Evolutionary conservation across 64 coral and sea anemone species (phyloP).

Genomic region (Pocillopora verrucosa): DNA sequence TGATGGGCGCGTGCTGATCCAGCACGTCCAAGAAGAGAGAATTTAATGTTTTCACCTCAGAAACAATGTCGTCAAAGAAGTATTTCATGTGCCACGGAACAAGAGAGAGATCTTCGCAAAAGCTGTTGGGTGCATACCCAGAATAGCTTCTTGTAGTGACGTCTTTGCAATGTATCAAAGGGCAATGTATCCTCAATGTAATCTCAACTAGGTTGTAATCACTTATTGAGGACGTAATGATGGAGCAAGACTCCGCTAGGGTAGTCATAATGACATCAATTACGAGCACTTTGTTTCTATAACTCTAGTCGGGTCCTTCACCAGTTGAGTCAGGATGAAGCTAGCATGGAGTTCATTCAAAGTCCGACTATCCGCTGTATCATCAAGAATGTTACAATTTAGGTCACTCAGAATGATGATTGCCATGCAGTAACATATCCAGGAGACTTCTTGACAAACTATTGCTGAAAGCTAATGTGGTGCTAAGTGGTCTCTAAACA

Average conservation of each 20-base stretch:
- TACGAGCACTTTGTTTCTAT: constrained; percentile 6
- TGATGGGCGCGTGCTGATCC: too few species aligned
- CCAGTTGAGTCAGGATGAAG: constrained; percentile 10
- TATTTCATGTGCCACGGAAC: constrained; percentile 36
- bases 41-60: constrained; percentile 43
- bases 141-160: constrained; percentile 24
- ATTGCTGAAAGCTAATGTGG: constrained; percentile 31
- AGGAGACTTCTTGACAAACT: constrained; percentile 45
- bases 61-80: constrained; percentile 47
- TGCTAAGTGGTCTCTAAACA: constrained; percentile 12
- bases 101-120: constrained; percentile 12
- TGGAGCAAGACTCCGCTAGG: not conserved
- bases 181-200: too few species aligned
- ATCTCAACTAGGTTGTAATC: not conserved
- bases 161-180: constrained; percentile 7
- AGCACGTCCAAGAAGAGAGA: too few species aligned
- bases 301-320: constrained; percentile 14
- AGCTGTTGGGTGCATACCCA: constrained; percentile 14
- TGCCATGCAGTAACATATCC: constrained; percentile 10
- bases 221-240: constrained; percentile 31
- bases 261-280: not conserved
- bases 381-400: constrained; percentile 20
- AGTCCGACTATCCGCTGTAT: constrained; percentile 10
- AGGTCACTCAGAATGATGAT: constrained; percentile 35
- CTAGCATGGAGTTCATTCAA: not conserved